Base-by-base conservation (phyloP, 1,140 invertebrate species). In the Chlorops oryzae region DNA sequence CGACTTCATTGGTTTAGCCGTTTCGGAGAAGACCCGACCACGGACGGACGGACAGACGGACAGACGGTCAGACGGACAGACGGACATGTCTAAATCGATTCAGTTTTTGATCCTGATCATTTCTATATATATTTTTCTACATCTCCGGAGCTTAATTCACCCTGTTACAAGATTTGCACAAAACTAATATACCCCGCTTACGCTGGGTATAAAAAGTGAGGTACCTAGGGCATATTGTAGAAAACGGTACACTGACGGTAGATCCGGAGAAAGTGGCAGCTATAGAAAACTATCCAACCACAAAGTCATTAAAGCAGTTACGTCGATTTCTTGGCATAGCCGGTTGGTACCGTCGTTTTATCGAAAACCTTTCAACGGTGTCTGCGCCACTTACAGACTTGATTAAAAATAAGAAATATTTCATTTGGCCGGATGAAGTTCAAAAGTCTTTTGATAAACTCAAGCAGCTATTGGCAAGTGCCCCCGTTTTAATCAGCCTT, bases 321-420 rank as follows among this genome's bases (percentile, higher is more conserved):
- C 28, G 52, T 7, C 37, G 55, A 5, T 57, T 70, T 37, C 27
- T 71, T 9, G 65, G 66, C 13, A 44, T 68, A 32, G 50, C 49
- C 3, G 58, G 44, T 9, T 68, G 68, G 66, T 73, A 72, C 47
- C 27, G 59, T 2, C 43, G 62, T 17, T 75, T 75, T 50, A 63
- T 74, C n/a, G 18, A 39, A 24, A 56, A 67, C 44, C 74, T 69
- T 51, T 52, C 73, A 0, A 46, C 28, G 2, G 41, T 65, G 0
- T 43, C 61, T 12, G 44, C 47, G 6, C 66, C 72, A 3, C 38
- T 74, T 2, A 61, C 59, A 24, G 46, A 45, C 17, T n/a, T 15
- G n/a, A 15, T 45, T 13, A 40, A 51, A 41, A 40, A 23, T 42
- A 34, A 32, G n/a, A n/a, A n/a, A n/a, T n/a, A 24, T 24, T 51